A percentile compares a stretch with the other conserved stretches of the same genome.
These are phyloP conservation scores for Danio tinwini DNA, from an alignment of 2,797 vertebrate species.

Conservation along the genomic window DNA sequence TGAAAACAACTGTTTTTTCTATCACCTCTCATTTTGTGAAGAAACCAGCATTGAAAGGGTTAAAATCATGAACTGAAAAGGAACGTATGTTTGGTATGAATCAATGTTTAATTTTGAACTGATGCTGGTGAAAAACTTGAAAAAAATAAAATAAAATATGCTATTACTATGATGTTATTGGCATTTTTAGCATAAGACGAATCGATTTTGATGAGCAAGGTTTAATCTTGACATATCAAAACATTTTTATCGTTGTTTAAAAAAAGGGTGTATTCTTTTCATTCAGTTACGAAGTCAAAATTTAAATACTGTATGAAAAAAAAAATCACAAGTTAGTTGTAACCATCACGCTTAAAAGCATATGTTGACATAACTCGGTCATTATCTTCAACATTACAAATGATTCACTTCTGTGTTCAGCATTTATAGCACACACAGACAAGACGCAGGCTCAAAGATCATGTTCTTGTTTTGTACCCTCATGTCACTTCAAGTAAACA, in stretches of 20 bases:
- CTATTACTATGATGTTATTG: too few relatives aligned
- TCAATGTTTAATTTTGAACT: too few relatives aligned
- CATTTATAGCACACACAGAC: slow-evolving; percentile 1
- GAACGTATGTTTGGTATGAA: too few relatives aligned
- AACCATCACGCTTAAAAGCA: background rate
- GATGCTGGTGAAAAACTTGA: too few relatives aligned
- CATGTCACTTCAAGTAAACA: background rate
- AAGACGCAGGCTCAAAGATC: slow-evolving; percentile 15
- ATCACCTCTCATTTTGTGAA: too few relatives aligned
- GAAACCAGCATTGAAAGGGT: too few relatives aligned
- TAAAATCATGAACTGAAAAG: too few relatives aligned
- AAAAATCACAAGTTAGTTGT: background rate
- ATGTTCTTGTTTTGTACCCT: slow-evolving; percentile 6
- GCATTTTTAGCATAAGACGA: too few relatives aligned
- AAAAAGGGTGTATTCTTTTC: background rate
- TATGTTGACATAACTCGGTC: background rate
- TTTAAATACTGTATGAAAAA: background rate
- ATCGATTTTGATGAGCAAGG: too few relatives aligned
- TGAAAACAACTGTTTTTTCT: too few relatives aligned
- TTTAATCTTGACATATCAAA: background rate
- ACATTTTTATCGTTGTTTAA: background rate
- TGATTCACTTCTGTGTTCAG: background rate
- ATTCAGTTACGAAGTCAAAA: slow-evolving; percentile 1
- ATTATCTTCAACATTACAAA: background rate
- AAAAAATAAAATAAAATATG: too few relatives aligned